Evolutionary conservation across 1,140 invertebrate genomes (phyloP).

Genomic region (Drosophila ficusphila): DNA sequence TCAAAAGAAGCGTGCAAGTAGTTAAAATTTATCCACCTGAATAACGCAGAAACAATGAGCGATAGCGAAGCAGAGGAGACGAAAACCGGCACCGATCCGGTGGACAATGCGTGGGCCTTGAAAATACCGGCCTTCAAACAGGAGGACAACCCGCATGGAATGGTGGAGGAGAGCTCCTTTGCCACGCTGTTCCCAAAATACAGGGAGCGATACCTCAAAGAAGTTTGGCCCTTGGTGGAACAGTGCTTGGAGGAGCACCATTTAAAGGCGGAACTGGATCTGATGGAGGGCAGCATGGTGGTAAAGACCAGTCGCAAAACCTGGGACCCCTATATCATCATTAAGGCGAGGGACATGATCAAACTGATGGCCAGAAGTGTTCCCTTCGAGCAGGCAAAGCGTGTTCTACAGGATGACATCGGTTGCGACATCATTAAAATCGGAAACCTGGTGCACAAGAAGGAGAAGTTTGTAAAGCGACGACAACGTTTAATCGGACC

Average conservation of each 20-base stretch:
- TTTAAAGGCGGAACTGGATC: constrained; percentile 96
- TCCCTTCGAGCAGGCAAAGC: constrained; percentile 96
- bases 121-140: constrained; percentile 96
- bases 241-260: constrained; percentile 91
- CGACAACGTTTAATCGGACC: constrained; percentile 97
- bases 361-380: constrained; percentile 98
- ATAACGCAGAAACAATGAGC: constrained; percentile 47
- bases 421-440: constrained; percentile 99
- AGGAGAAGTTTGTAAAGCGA: constrained; percentile 98
- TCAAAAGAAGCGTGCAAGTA: constrained; percentile 59
- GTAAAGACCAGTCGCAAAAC: constrained; percentile 98
- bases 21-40: constrained; percentile 1
- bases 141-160: constrained; percentile 95
- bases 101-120: constrained; percentile 94
- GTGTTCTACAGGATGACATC: constrained; percentile 94
- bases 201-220: constrained; percentile 97
- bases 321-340: constrained; percentile 99
- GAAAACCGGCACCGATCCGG: constrained; percentile 84
- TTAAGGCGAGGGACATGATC: constrained; percentile 98
- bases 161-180: constrained; percentile 89
- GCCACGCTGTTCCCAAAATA: constrained; percentile 92
- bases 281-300: constrained; percentile 97
- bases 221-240: constrained; percentile 98
- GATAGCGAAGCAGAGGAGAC: constrained; percentile 62
- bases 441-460: constrained; percentile 94